Evolutionary conservation across 2,888 invertebrate species (phyloP).

Genomic region (Sinhomidia bicolor): DNA sequence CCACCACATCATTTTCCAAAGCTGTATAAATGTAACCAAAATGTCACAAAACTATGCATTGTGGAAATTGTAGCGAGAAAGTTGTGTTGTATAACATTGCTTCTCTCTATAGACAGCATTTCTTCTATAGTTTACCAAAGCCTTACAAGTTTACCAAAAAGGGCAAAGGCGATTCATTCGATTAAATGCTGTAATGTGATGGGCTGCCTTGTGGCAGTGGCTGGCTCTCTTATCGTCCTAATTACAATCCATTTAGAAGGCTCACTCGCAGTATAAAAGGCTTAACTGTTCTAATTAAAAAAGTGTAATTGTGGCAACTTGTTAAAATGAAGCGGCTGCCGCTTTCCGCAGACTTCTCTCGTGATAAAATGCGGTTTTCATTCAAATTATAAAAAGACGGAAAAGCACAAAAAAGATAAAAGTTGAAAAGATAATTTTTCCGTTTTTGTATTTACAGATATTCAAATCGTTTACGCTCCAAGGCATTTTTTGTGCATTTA

Average conservation of each 20-base stretch:
- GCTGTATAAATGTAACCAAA: not conserved
- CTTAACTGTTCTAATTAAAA: conserved; percentile 57
- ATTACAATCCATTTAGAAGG: conserved; percentile 47
- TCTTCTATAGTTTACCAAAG: too few species aligned
- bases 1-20: not conserved
- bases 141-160: not conserved
- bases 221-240: conserved; percentile 51
- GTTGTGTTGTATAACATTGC: too few species aligned
- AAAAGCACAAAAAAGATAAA: too few species aligned
- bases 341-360: not conserved
- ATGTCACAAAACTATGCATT: not conserved
- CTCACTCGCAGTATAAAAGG: conserved; percentile 14
- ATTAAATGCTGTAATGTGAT: too few species aligned
- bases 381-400: not conserved
- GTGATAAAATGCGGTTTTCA: not conserved
- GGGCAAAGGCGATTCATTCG: conserved; percentile 11
- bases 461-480: conserved; percentile 34
- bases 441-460: conserved; percentile 57
- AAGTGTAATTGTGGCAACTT: conserved; percentile 31
- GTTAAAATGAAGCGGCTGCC: conserved; percentile 17
- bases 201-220: not conserved
- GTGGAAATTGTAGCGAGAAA: too few species aligned
- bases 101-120: too few species aligned
- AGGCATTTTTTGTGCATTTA: conserved; percentile 23
- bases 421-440: conserved; percentile 41